phyloP scores from a whole-genome alignment of 2,888 invertebrate genomes.

The Stenoptilia bipunctidactyla region DNA sequence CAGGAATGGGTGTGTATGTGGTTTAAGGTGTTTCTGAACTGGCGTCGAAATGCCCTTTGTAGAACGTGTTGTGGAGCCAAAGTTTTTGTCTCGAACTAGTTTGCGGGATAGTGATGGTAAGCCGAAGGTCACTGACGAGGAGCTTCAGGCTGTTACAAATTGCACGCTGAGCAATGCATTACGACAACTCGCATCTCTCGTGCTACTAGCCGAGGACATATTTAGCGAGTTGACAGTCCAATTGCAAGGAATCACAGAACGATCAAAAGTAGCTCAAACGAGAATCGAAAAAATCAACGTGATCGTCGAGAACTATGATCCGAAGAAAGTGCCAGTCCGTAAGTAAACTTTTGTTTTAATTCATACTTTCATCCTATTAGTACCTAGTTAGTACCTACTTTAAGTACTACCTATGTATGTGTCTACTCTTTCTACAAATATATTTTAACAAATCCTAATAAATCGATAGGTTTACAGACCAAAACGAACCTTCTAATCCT shows the following conservation, averaged over 20 bases:
- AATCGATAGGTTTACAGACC: too few species aligned
- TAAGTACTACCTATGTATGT: too few species aligned
- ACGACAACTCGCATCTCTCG: slow-evolving; percentile 87
- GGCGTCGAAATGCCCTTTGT: slow-evolving; percentile 85
- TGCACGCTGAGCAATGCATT: slow-evolving; percentile 87
- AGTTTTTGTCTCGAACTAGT: slow-evolving; percentile 79
- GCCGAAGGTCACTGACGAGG: slow-evolving; percentile 76
- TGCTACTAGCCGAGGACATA: slow-evolving; percentile 86
- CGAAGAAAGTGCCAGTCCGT: slow-evolving; percentile 94
- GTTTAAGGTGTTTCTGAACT: slow-evolving; percentile 34
- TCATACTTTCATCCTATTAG: too few species aligned
- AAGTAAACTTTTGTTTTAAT: too few species aligned
- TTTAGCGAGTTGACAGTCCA: slow-evolving; percentile 85
- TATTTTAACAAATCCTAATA: too few species aligned
- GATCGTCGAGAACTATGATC: slow-evolving; percentile 81
- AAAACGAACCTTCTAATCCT: too few species aligned
- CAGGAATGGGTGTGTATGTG: slow-evolving; percentile 60
- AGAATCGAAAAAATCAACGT: slow-evolving; percentile 80
- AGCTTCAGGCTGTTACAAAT: slow-evolving; percentile 89
- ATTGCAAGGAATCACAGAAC: slow-evolving; percentile 79
- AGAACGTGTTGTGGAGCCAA: slow-evolving; percentile 86
- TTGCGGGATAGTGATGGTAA: slow-evolving; percentile 72
- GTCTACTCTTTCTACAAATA: too few species aligned
- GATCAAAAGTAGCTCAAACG: slow-evolving; percentile 78
- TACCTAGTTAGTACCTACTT: too few species aligned